Conservation (phyloP, 2,797 vertebrate genomes). For the Sciurus vulgaris region DNA sequence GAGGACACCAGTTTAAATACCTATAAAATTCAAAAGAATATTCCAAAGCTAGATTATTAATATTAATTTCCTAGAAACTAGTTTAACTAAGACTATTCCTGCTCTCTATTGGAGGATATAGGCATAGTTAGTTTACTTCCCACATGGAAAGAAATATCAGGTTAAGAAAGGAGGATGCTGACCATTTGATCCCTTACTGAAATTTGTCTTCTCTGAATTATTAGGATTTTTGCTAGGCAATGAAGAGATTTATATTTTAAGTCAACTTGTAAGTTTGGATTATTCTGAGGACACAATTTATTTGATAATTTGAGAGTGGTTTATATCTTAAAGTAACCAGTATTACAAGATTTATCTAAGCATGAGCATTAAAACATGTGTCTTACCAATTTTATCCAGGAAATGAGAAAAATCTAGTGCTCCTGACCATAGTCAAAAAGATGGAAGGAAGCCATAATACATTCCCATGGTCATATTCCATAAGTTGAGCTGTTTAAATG, state of each 20-base stretch:
- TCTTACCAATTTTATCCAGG: background rate
- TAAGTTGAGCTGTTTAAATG: background rate
- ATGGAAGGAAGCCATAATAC: background rate
- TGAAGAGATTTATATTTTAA: background rate
- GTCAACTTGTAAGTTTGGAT: background rate
- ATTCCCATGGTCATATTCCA: background rate
- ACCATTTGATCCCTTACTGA: background rate
- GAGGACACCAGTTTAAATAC: background rate
- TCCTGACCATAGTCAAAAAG: background rate
- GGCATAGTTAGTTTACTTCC: background rate
- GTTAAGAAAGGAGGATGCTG: background rate
- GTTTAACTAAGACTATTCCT: background rate
- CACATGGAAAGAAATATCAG: background rate
- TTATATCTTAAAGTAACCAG: background rate
- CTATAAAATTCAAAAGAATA: background rate
- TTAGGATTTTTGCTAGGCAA: background rate
- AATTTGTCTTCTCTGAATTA: background rate
- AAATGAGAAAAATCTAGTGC: background rate
- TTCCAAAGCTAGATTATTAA: background rate
- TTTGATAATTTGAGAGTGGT: background rate
- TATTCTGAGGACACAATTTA: slow-evolving; percentile 1
- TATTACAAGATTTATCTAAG: background rate
- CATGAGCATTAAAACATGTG: background rate
- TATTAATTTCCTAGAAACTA: background rate
- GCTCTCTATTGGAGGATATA: background rate